phyloP scores from a whole-genome alignment of 2,888 invertebrate species.

The Heliconius cydno region DNA sequence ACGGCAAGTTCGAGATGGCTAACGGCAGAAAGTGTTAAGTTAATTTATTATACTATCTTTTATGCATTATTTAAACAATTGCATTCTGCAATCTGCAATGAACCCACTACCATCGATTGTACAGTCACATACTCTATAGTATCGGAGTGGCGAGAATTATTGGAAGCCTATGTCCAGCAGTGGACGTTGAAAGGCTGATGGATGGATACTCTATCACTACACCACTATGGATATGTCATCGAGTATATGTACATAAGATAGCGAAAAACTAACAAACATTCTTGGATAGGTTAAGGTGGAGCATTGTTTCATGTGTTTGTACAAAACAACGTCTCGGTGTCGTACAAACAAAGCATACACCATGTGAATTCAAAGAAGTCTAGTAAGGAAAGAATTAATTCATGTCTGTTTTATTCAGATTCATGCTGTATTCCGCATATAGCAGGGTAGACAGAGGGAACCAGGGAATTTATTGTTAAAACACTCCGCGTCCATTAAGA shows the following conservation, averaged over 20 bases:
- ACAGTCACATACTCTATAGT: not conserved
- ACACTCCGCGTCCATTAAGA: too few relatives aligned
- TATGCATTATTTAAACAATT: too few relatives aligned
- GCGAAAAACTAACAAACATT: conserved; percentile 26
- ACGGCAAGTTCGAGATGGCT: not conserved
- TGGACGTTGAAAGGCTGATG: too few relatives aligned
- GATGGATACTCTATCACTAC: too few relatives aligned
- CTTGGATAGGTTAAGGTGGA: conserved; percentile 46
- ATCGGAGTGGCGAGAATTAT: too few relatives aligned
- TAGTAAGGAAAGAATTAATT: conserved; percentile 1
- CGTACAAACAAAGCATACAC: conserved; percentile 69
- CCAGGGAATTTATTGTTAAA: too few relatives aligned
- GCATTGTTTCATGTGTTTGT: conserved; percentile 58
- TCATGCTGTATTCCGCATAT: too few relatives aligned
- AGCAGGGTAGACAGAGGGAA: too few relatives aligned
- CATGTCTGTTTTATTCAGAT: too few relatives aligned
- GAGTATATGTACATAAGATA: not conserved
- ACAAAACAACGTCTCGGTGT: conserved; percentile 63
- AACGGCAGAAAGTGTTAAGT: not conserved
- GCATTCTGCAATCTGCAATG: not conserved
- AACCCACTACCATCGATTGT: not conserved
- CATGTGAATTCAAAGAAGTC: conserved; percentile 63
- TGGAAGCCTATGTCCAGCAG: too few relatives aligned
- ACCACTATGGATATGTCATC: not conserved
- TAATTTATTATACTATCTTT: not conserved